These are phyloP conservation scores for Leptobrachium leishanense DNA, from an alignment of 2,113 vertebrate species.

Conservation along the genomic window DNA sequence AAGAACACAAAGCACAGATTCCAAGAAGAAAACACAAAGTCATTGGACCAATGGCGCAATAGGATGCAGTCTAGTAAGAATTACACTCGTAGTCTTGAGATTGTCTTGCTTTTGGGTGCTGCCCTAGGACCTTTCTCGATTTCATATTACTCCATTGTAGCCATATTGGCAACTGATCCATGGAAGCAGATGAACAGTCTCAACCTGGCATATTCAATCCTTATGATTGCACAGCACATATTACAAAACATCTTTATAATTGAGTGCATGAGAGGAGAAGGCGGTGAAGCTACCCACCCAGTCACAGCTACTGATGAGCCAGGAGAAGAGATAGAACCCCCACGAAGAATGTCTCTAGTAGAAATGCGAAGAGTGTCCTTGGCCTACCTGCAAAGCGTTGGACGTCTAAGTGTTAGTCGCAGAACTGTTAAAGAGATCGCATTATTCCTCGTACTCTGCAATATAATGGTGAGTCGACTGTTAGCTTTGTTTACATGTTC, in stretches of 20 bases:
- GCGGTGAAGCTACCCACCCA: constrained; percentile 29
- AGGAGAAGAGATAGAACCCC: neutral
- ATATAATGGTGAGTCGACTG: constrained; percentile 78
- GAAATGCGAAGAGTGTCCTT: constrained; percentile 57
- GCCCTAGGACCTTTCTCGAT: constrained; percentile 78
- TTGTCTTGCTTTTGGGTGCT: constrained; percentile 74
- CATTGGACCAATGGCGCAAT: neutral
- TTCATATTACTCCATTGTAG: constrained; percentile 87
- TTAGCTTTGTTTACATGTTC: neutral
- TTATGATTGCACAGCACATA: constrained; percentile 80
- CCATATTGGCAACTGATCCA: constrained; percentile 68
- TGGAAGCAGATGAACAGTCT: constrained; percentile 66
- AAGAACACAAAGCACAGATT: neutral
- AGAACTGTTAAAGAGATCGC: constrained; percentile 78
- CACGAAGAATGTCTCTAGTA: constrained; percentile 41
- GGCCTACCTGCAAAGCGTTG: constrained; percentile 63
- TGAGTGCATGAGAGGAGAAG: constrained; percentile 75
- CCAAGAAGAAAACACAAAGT: neutral
- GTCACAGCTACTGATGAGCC: constrained; percentile 27
- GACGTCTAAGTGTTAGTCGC: constrained; percentile 69
- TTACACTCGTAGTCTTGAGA: constrained; percentile 84
- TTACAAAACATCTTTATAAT: constrained; percentile 90
- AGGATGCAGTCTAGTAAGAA: constrained; percentile 63
- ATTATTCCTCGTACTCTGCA: constrained; percentile 81
- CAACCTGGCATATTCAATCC: constrained; percentile 77